Evolutionary conservation across 2,113 vertebrate genomes (phyloP).

Genomic region (Entelurus aequoreus): DNA sequence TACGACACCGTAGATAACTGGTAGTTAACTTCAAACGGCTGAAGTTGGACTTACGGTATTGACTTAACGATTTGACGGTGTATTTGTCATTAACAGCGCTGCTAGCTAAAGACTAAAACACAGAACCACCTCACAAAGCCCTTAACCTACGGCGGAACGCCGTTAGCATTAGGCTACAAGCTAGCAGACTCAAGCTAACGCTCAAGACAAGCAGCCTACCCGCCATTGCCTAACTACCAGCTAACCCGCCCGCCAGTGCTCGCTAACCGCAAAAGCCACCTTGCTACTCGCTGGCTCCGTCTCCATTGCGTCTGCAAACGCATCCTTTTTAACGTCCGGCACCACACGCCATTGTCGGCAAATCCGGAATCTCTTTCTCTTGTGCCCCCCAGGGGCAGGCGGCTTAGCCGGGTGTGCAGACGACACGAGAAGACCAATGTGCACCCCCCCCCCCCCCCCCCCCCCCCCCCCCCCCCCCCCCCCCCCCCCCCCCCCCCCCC

Average conservation of each 20-base stretch:
- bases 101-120: background rate
- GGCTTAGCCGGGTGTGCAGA: slow-evolving; percentile 46
- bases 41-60: too few species aligned
- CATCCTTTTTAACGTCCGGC: slow-evolving; percentile 81
- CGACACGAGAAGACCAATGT: slow-evolving; percentile 37
- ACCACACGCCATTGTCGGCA: slow-evolving; percentile 71
- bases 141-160: background rate
- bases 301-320: slow-evolving; percentile 88
- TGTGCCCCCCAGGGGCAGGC: too few species aligned
- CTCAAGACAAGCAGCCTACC: slow-evolving; percentile 45
- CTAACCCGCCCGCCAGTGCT: slow-evolving; percentile 24
- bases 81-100: background rate
- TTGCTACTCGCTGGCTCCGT: slow-evolving; percentile 80
- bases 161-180: slow-evolving; percentile 8
- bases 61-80: too few species aligned
- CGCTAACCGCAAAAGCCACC: too few species aligned
- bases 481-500: too few species aligned
- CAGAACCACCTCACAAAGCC: background rate
- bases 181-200: slow-evolving; percentile 30
- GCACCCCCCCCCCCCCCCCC: too few species aligned
- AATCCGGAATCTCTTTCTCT: too few species aligned
- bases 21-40: too few species aligned
- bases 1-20: background rate
- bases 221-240: slow-evolving; percentile 6
- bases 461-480: too few species aligned